Evolutionary conservation across 2,888 invertebrate species (phyloP).

Genomic region (Amitus sp.): DNA sequence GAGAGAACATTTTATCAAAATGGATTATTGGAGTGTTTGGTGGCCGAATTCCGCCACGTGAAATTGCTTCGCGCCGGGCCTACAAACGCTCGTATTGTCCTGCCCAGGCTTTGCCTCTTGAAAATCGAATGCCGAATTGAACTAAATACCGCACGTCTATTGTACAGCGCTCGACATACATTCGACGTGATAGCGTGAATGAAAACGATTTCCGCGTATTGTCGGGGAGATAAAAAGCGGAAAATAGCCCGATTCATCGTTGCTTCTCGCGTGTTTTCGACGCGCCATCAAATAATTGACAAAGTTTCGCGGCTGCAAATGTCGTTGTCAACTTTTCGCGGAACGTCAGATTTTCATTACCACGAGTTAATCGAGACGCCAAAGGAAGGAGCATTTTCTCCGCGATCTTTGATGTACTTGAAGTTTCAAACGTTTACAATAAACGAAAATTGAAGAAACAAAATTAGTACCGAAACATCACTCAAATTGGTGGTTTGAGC

Average conservation of each 20-base stretch:
- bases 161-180: conserved; percentile 5
- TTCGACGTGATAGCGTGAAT: conserved; percentile 8
- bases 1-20: no score
- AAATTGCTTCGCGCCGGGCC: conserved; percentile 5
- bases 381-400: no score
- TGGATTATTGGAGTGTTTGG: background rate
- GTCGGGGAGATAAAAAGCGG: background rate
- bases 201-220: conserved; percentile 3
- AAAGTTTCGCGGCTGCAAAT: no score
- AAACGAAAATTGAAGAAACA: no score
- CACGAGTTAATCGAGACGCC: no score
- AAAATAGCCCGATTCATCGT: conserved; percentile 2
- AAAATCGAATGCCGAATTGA: conserved; percentile 9
- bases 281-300: background rate
- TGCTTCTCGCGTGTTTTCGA: background rate
- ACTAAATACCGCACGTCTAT: conserved; percentile 9
- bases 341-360: no score
- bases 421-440: no score
- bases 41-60: background rate
- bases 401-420: no score
- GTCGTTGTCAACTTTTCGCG: no score
- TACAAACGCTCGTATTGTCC: conserved; percentile 2
- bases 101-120: background rate
- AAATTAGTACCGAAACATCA: no score
- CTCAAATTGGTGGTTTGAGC: no score